Base-by-base conservation (phyloP, 2,797 vertebrate genomes). In the Pipistrellus pipistrellus region DNA sequence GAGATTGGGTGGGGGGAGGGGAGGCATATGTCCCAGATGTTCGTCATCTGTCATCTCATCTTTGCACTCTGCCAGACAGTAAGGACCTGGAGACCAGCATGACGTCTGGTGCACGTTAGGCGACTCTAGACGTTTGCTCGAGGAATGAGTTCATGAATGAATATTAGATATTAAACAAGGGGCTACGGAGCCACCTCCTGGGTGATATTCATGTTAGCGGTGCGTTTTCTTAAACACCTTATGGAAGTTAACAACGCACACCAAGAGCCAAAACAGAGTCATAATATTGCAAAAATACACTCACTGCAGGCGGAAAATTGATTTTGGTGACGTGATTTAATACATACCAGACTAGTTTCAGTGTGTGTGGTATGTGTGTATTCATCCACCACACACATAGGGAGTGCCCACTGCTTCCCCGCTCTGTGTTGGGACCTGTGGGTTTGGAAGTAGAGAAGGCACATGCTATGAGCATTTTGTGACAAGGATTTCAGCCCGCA, bases 141-240 rank as follows among this genome's bases (percentile, higher is more conserved):
- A 35, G 93, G 84, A 91, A 46, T 72, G 64, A 88, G 68, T 83
- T 71, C 48, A 46, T 91, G 85, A 69, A 25, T 84, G 85, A 66
- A 46, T n/a, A 48, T 84, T 86, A 84, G 85, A n/a, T n/a, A n/a
- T 78, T 68, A 85, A 82, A 17, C 75, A 18, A 8, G 21, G 66
- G n/a, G 35, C 62, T 44, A 2, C 38, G 32, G 9, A 66, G 17
- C 8, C 21, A 71, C 57, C 23, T 95, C 44, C 51, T 76, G 46
- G 44, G 59, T 68, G 73, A 75, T 82, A 23, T 57, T 77, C 9
- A 25, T 62, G 78, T 73, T 62, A 57, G 13, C 44, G 64, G 32
- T 48, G 4, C 17, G 76, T 88, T 85, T 95, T 85, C 51, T 76
- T 80, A 75, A 90, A 72, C 8, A 80, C 8, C 27, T 46, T 38